Base-by-base conservation (phyloP, 2,113 vertebrate species). In the Alectura lathami region DNA sequence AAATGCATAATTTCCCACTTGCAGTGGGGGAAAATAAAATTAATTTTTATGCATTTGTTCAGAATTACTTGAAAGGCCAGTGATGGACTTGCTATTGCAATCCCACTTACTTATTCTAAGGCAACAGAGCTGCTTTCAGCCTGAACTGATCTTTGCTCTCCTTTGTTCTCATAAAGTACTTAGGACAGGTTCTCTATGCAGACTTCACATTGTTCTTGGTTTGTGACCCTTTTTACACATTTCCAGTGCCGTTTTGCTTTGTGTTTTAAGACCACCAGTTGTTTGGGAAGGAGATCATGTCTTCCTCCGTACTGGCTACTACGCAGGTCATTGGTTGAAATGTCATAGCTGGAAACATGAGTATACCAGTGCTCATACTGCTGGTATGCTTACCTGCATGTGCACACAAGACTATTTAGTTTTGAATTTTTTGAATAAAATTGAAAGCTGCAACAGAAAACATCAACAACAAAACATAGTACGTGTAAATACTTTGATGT, bases 11-110 rank as follows among this genome's bases (percentile, higher is more conserved):
- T 74, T 89, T 77, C 38, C 29, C 59, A 92, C 38, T 20, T 74
- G 38, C 59, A 63, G n/a, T 3, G 6, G 29, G 11, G 6, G 10
- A 85, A 80, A 57, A 13, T 0, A 0, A 79, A 67, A 3, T 68
- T 32, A 32, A n/a, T n/a, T n/a, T n/a, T n/a, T 11, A 9, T 45
- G 4, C 2, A 51, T 85, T 51, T 66, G 36, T 74, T 40, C 14
- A 48, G n/a, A 6, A 5, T 30, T 27, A 32, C 13, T 22, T 67
- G 13, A 9, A 81, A 59, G 26, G 20, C 27, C 29, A 81, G 8
- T 26, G 18, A 59, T 34, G 80, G 42, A 34, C 40, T 30, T 57
- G 13, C 22, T 43, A 2, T 15, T 38, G 45, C 20, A 86, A 67
- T 5, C 1, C 12, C 0, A 0, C 48, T 69, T 43, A 18, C n/a